Base-by-base conservation (phyloP, 2,888 invertebrate species). In the Eretmocerus hayati region DNA sequence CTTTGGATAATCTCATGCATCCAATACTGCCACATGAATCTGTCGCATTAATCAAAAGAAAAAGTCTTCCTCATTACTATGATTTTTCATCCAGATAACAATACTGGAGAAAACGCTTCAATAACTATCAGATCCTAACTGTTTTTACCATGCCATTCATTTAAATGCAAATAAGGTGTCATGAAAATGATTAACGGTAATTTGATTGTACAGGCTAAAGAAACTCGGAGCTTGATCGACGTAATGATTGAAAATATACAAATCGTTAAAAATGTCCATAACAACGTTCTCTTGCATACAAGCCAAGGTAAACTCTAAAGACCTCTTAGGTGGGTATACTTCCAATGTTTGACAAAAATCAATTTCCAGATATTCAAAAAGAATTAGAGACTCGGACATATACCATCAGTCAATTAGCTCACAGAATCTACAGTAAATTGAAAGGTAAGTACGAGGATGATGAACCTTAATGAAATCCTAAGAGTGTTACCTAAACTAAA, bases 371-470 rank as follows among this genome's bases (percentile, higher is more conserved):
- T 46, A 69, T 81, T 62, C 80, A 81, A 68, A 75, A 77, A 54
- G 81, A 81, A 65, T 65, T 83, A 65, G 82, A 83, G 55, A 70
- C 71, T 23, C 72, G 77, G 56, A 78, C 77, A 58, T 75, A 75
- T 55, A 72, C 73, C 36, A 75, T 79, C 52, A 74, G 76, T 59
- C 75, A 73, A 43, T 69, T 74, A 3, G 78, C 78, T 6, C 68
- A 74, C 52, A 74, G 75, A 63, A 69, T 78, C 54, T 74, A 77
- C 61, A 75, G 72, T 42, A 79, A 77, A 59, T 72, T 83, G 62
- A 76, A 77, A 57, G 77, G 71, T 71, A 60, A 59, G 60, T 62
- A 15, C n/a, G n/a, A n/a, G n/a, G n/a, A n/a, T n/a, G n/a, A n/a
- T n/a, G n/a, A n/a, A n/a, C n/a, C n/a, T n/a, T n/a, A n/a, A n/a